Conservation (phyloP, 2,797 vertebrate genomes). For the Arremon brunneinucha region DNA sequence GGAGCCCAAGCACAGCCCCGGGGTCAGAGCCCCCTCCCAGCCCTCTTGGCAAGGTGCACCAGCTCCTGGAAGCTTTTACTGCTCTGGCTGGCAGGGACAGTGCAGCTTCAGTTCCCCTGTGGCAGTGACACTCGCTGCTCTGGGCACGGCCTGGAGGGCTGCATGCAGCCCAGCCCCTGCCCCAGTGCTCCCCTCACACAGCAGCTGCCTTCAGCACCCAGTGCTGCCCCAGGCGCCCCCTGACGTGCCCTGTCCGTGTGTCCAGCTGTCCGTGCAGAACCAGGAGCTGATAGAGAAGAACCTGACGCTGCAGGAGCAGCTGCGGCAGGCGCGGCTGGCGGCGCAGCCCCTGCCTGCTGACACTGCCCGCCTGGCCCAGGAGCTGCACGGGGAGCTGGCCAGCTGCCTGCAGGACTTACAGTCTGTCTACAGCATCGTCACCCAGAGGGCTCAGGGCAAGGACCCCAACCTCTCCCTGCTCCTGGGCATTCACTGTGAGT, state of each 20-base stretch:
- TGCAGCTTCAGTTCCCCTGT: fast-evolving
- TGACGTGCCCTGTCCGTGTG: not conserved
- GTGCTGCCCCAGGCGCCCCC: not conserved
- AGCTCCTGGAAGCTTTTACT: not conserved
- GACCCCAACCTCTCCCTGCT: constrained; percentile 96
- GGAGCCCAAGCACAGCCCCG: not conserved
- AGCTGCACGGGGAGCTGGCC: constrained; percentile 84
- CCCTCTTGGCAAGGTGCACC: not conserved
- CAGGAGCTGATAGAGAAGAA: constrained; percentile 96
- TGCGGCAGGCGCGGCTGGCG: constrained; percentile 74
- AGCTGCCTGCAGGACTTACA: constrained; percentile 89
- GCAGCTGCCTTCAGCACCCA: fast-evolving
- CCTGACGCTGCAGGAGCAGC: constrained; percentile 88
- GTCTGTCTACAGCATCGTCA: constrained; percentile 91
- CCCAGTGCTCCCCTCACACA: fast-evolving
- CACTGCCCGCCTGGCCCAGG: constrained; percentile 76
- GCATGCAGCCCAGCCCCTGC: not conserved
- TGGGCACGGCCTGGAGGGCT: not conserved
- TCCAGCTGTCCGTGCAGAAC: constrained; percentile 91
- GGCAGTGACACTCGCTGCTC: not conserved
- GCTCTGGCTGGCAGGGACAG: fast-evolving
- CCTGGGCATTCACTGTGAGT: constrained; percentile 91
- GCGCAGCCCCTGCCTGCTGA: constrained; percentile 69
- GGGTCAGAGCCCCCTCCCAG: not conserved
- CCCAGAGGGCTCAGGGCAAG: constrained; percentile 89